Evolutionary conservation across 2,888 invertebrate species (phyloP).

Genomic region (Byasa hedistus): DNA sequence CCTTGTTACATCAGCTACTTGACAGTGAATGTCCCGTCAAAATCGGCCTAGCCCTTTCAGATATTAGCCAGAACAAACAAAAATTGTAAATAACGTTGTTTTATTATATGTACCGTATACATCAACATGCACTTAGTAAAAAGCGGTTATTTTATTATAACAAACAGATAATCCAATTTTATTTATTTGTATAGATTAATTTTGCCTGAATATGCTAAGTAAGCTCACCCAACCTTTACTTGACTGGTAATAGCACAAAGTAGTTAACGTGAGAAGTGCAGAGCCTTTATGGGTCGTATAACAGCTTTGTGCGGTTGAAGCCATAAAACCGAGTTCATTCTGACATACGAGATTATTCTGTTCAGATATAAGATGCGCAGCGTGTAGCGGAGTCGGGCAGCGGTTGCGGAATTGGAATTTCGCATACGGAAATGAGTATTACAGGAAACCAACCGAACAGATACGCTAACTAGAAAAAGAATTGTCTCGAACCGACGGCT

Average conservation of each 20-base stretch:
- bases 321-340: slow-evolving; percentile 25
- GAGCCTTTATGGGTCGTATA: slow-evolving; percentile 26
- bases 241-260: slow-evolving; percentile 12
- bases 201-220: slow-evolving; percentile 10
- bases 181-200: no score
- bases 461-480: background rate
- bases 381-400: background rate
- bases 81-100: no score
- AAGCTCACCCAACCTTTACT: slow-evolving; percentile 5
- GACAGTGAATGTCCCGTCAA: no score
- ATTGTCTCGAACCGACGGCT: no score
- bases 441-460: background rate
- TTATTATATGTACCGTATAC: no score
- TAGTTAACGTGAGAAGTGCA: slow-evolving; percentile 14
- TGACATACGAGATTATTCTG: slow-evolving; percentile 25
- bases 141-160: no score
- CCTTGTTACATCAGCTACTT: no score
- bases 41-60: no score
- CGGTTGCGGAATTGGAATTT: slow-evolving; percentile 6
- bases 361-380: slow-evolving; percentile 9
- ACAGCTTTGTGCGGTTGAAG: slow-evolving; percentile 23
- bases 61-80: no score
- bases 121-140: no score
- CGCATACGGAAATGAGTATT: slow-evolving; percentile 8
- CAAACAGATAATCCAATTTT: no score